Base-by-base conservation (phyloP, 2,888 invertebrate species). In the Microctonus hyperodae region DNA sequence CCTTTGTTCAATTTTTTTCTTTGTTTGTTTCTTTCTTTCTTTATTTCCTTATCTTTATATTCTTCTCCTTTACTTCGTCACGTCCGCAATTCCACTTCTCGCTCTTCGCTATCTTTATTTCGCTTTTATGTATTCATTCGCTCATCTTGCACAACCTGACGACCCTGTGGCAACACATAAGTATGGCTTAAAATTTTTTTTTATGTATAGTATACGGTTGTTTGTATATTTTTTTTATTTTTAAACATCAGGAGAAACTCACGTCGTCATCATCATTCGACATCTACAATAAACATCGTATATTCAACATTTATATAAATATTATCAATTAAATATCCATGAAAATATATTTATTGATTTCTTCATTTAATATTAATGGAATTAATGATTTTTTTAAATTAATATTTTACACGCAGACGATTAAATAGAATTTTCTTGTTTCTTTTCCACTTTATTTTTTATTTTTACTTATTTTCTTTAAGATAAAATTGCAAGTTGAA, bases 51-150 rank as follows among this genome's bases (percentile, higher is more conserved):
- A 28, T 65, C 67, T 62, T 44, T n/a, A 48, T 63, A 62, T 53
- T 61, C 57, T 57, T 67, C 61, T 58, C 64, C 62, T 63, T 62
- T 68, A 59, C 64, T 53, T 67, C 44, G 40, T 59, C 48, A 59
- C 48, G 40, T 59, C 51, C 44, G 60, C 65, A 64, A 62, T 37
- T 53, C 55, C 55, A 7, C 37, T 35, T 16, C 57, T 31, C 25
- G 4, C 28, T 28, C 7, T 7, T 28, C 28, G 28, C 28, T 7
- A 64, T 61, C 48, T 53, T 55, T 48, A 10, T 50, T 35, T 16
- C 51, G 16, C 20, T 53, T 64, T 16, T 25, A 33, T 57, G 28
- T 25, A 53, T 51, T 31, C 60, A 58, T 40, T 60, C 53, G 31
- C 37, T 51, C 31, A 7, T 20, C 20, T 57, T 50, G 48, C 50